Conservation (phyloP, 2,113 vertebrate species). For the Lates calcarifer region DNA sequence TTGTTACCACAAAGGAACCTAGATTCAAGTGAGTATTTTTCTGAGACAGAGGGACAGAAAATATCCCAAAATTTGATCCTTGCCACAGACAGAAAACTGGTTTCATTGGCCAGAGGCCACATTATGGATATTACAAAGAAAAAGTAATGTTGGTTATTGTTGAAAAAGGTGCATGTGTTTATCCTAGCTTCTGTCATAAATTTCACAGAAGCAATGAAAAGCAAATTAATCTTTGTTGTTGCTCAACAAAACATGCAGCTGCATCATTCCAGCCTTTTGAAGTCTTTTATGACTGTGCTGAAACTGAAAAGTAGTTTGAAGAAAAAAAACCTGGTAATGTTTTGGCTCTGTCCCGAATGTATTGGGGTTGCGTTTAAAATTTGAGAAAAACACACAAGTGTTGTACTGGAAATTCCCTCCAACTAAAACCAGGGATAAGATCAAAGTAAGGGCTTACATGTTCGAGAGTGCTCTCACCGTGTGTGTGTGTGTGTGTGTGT, state of each 20-base stretch:
- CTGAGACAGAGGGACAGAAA: neutral
- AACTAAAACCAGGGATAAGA: constrained; percentile 38
- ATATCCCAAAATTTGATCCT: neutral
- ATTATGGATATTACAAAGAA: neutral
- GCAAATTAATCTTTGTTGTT: neutral
- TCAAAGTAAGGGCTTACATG: constrained; percentile 33
- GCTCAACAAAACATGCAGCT: neutral
- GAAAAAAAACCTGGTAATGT: neutral
- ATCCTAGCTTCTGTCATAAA: neutral
- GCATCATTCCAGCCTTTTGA: neutral
- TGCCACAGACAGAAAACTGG: neutral
- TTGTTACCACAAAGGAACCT: constrained; percentile 90
- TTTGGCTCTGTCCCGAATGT: neutral
- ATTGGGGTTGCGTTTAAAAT: constrained; percentile 1
- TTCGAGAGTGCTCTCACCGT: neutral
- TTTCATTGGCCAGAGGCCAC: neutral
- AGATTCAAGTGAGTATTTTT: constrained; percentile 89
- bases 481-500: neutral
- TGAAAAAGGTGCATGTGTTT: neutral
- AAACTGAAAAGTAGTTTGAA: neutral
- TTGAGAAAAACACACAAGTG: constrained; percentile 1
- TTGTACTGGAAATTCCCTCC: constrained; percentile 47
- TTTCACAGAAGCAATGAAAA: neutral
- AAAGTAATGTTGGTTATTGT: neutral
- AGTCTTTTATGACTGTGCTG: neutral